These are phyloP conservation scores for Chorisops tibialis DNA, from an alignment of 2,888 invertebrate species.

Conservation along the genomic window DNA sequence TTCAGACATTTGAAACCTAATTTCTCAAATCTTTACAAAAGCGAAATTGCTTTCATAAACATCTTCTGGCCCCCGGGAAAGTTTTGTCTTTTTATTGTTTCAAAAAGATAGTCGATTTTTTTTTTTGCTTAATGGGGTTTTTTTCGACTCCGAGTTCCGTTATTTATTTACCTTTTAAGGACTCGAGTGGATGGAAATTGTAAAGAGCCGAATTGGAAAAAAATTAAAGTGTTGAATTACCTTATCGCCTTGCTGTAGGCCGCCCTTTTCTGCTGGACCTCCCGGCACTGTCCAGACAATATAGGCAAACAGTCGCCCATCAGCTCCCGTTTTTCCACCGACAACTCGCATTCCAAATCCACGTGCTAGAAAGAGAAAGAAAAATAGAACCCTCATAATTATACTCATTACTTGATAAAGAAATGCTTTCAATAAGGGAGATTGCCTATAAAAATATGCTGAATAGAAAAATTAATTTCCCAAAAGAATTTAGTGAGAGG, in stretches of 20 bases:
- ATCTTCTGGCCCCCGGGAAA: background rate
- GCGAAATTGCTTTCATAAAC: slow-evolving; percentile 8
- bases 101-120: slow-evolving; percentile 15
- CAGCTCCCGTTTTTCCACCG: slow-evolving; percentile 83
- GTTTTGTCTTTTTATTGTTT: slow-evolving; percentile 19
- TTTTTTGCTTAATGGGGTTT: slow-evolving; percentile 10
- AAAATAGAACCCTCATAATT: too few species aligned
- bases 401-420: too few species aligned
- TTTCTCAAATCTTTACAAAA: slow-evolving; percentile 10
- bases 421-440: too few species aligned
- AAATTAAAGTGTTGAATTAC: slow-evolving; percentile 50
- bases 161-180: slow-evolving; percentile 8
- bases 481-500: too few species aligned
- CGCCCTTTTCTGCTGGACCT: slow-evolving; percentile 86
- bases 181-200: background rate
- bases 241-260: slow-evolving; percentile 85
- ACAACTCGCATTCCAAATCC: slow-evolving; percentile 94
- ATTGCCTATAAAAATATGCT: too few species aligned
- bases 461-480: too few species aligned
- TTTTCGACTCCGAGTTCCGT: slow-evolving; percentile 15
- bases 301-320: slow-evolving; percentile 83
- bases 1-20: background rate
- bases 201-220: background rate
- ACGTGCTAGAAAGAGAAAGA: slow-evolving; percentile 60
- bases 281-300: slow-evolving; percentile 90